Percentiles rank a stretch among this genome's conserved stretches.
Conservation (phyloP, 1,140 invertebrate species). For the Pantala flavescens region DNA sequence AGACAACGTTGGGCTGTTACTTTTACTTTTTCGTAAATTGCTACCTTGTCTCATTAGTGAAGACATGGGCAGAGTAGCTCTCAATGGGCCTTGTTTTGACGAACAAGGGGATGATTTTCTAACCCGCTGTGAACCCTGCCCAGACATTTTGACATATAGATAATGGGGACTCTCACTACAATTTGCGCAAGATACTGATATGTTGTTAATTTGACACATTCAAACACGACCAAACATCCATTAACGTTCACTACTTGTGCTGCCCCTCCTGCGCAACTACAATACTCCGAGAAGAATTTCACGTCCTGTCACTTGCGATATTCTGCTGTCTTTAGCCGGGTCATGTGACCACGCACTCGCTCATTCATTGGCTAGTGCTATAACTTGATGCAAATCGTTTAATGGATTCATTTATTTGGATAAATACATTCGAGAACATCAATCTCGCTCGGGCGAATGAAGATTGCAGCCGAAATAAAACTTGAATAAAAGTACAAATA, state of each 20-base stretch:
- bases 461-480: background rate
- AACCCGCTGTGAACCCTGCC: conserved; percentile 40
- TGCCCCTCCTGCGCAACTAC: conserved; percentile 10
- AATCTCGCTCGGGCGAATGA: background rate
- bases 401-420: conserved; percentile 2
- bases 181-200: background rate
- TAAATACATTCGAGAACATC: background rate
- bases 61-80: conserved; percentile 59
- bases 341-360: conserved; percentile 19
- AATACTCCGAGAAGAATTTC: conserved; percentile 11
- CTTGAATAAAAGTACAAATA: background rate
- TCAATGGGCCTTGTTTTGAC: conserved; percentile 56
- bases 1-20: conserved; percentile 51
- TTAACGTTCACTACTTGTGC: conserved; percentile 12
- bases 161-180: conserved; percentile 6
- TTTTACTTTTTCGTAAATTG: conserved; percentile 44
- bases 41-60: conserved; percentile 52
- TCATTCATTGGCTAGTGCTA: conserved; percentile 14
- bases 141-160: conserved; percentile 41
- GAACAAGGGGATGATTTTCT: conserved; percentile 56
- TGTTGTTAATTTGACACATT: conserved; percentile 14
- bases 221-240: conserved; percentile 13
- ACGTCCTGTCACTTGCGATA: conserved; percentile 22
- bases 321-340: conserved; percentile 17
- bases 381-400: conserved; percentile 4